Evolutionary conservation across 2,113 vertebrate genomes (phyloP).

Genomic region (Pheucticus melanocephalus): DNA sequence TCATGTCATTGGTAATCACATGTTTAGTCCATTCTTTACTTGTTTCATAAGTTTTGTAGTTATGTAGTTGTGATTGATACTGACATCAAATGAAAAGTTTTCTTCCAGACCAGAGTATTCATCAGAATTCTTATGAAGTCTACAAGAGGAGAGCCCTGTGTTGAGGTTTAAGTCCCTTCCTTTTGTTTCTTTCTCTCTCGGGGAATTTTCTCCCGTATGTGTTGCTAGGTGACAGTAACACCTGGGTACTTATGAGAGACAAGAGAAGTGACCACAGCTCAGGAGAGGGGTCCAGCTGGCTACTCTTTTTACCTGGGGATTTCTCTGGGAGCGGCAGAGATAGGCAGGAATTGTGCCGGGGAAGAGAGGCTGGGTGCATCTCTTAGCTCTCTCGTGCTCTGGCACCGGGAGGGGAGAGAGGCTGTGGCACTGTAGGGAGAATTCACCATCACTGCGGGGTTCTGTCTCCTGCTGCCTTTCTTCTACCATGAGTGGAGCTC

Average conservation of each 20-base stretch:
- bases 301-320: background rate
- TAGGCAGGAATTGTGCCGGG: background rate
- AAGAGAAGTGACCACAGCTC: background rate
- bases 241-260: accelerated
- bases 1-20: background rate
- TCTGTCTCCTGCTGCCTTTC: background rate
- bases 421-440: background rate
- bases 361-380: background rate
- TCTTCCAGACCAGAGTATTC: background rate
- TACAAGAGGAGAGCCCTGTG: accelerated
- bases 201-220: background rate
- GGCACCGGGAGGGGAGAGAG: background rate
- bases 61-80: background rate
- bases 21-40: background rate
- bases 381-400: background rate
- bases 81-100: background rate
- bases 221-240: background rate
- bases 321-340: background rate
- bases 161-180: no score
- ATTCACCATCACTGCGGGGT: background rate
- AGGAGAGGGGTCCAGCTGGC: no score
- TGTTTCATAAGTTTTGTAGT: background rate
- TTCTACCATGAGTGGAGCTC: background rate
- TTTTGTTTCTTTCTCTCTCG: background rate
- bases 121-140: background rate